phyloP scores from a whole-genome alignment of 2,113 vertebrate genomes.

The Blennius ocellaris region DNA sequence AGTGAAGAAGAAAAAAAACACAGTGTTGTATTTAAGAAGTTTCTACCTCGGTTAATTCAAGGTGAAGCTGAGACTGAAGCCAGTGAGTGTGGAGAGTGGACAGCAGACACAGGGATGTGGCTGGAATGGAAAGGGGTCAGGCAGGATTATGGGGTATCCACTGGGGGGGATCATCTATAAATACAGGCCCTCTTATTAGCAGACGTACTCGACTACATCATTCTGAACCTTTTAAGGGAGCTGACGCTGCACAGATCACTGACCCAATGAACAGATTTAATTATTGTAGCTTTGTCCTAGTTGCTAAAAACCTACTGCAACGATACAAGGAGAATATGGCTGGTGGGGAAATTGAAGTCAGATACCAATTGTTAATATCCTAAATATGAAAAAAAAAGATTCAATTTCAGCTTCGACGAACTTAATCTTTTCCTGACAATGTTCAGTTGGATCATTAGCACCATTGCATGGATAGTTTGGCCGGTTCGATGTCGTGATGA shows the following conservation, averaged over 20 bases:
- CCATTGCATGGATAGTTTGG: neutral
- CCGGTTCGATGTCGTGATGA: constrained; percentile 46
- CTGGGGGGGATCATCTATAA: constrained; percentile 82
- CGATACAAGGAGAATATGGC: neutral
- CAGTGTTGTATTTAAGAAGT: constrained; percentile 17
- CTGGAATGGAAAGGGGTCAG: constrained; percentile 66
- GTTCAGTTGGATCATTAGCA: too few species aligned
- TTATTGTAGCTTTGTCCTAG: constrained; percentile 12
- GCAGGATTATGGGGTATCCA: constrained; percentile 79
- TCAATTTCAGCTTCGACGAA: neutral
- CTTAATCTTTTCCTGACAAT: neutral
- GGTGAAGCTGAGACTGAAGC: constrained; percentile 44
- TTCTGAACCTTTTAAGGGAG: constrained; percentile 84
- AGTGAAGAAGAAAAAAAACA: constrained; percentile 7
- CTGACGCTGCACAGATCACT: constrained; percentile 34
- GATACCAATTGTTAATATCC: neutral
- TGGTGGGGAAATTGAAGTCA: neutral
- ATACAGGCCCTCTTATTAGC: constrained; percentile 83
- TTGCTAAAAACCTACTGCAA: neutral
- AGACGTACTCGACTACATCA: constrained; percentile 67
- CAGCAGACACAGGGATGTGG: constrained; percentile 39
- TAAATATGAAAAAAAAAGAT: neutral
- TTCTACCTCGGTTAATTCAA: constrained; percentile 56
- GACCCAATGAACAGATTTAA: constrained; percentile 28
- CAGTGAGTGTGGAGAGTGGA: constrained; percentile 41